phyloP scores from a whole-genome alignment of 2,113 vertebrate genomes.

The Notarius lentiginosus region DNA sequence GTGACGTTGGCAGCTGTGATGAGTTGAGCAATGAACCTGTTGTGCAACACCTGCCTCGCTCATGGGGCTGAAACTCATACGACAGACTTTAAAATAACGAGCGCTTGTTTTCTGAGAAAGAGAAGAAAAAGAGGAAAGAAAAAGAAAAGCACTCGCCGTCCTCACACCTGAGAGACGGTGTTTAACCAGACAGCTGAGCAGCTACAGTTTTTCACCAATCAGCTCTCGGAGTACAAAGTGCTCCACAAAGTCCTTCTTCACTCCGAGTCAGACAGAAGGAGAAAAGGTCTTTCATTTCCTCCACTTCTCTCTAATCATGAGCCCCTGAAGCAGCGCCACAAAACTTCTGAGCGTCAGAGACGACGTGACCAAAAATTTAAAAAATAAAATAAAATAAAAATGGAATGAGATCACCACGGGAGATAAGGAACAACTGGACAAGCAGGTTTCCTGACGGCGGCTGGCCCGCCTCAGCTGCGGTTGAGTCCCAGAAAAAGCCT shows the following conservation, averaged over 20 bases:
- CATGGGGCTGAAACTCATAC: background rate
- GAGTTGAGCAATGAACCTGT: conserved; percentile 53
- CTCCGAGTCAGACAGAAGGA: background rate
- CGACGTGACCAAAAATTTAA: conserved; percentile 34
- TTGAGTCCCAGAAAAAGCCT: conserved; percentile 28
- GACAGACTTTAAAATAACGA: background rate
- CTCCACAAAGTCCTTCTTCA: background rate
- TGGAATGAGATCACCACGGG: conserved; percentile 60
- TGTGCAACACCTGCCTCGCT: conserved; percentile 55
- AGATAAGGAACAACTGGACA: conserved; percentile 75
- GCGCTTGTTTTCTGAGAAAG: background rate
- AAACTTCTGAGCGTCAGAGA: conserved; percentile 46
- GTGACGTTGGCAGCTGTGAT: conserved; percentile 31
- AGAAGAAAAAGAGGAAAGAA: background rate
- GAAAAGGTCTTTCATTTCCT: conserved; percentile 26
- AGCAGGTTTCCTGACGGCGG: conserved; percentile 71
- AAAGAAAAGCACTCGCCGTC: background rate
- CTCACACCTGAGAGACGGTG: background rate
- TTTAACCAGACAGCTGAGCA: conserved; percentile 5
- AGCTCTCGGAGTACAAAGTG: conserved; percentile 33
- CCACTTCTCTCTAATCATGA: conserved; percentile 38
- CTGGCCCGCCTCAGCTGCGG: conserved; percentile 70
- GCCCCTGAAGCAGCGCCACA: background rate
- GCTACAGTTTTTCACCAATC: conserved; percentile 25
- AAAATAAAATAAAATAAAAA: background rate